A percentile compares a stretch with the other conserved stretches of the same genome.
These are phyloP conservation scores for Mystacides longicornis DNA, from an alignment of 2,888 invertebrate genomes.

Conservation along the genomic window DNA sequence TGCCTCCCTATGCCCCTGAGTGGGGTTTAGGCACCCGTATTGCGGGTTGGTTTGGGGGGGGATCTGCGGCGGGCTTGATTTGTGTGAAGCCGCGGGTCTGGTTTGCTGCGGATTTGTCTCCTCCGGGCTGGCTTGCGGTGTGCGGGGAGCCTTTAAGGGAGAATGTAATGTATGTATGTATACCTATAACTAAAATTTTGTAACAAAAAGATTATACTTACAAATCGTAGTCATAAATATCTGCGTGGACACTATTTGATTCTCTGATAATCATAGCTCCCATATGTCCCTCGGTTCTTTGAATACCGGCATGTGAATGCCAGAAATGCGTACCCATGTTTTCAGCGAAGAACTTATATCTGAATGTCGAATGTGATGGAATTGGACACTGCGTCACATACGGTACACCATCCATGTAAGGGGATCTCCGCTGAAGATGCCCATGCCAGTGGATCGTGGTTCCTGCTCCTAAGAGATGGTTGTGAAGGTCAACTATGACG, in stretches of 20 bases:
- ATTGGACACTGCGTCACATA: constrained; percentile 82
- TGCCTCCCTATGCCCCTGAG: too few relatives aligned
- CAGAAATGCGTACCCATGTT: constrained; percentile 81
- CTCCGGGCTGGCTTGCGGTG: too few relatives aligned
- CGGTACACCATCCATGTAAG: constrained; percentile 87
- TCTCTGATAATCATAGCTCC: constrained; percentile 70
- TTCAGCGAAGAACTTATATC: constrained; percentile 59
- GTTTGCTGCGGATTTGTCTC: too few relatives aligned
- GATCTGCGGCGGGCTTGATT: too few relatives aligned
- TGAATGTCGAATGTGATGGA: constrained; percentile 61
- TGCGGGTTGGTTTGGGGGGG: too few relatives aligned
- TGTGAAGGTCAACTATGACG: constrained; percentile 75
- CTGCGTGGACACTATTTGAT: constrained; percentile 56
- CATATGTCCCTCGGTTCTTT: constrained; percentile 78
- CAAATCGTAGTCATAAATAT: constrained; percentile 72
- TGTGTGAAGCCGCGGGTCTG: too few relatives aligned
- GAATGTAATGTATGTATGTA: background rate
- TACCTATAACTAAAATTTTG: background rate
- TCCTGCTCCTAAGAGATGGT: constrained; percentile 69
- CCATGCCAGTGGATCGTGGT: constrained; percentile 93
- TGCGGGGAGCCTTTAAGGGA: too few relatives aligned
- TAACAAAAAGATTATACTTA: background rate
- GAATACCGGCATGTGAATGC: constrained; percentile 66
- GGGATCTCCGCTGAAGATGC: constrained; percentile 66
- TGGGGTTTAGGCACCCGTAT: too few relatives aligned